Base-by-base conservation (phyloP, 2,797 vertebrate species). In the Hyperoplus immaculatus region DNA sequence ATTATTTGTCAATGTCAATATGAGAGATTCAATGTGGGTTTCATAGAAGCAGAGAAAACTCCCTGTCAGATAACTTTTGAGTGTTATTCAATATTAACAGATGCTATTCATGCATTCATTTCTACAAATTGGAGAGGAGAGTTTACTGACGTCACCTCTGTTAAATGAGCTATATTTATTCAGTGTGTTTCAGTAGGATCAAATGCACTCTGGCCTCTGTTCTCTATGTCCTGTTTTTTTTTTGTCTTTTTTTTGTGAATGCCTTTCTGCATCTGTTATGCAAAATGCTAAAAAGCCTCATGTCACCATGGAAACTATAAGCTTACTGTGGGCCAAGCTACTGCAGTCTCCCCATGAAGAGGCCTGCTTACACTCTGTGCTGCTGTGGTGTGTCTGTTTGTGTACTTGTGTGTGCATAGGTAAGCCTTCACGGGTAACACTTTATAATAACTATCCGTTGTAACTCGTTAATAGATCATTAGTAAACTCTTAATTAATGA, bases 221-320 rank as follows among this genome's bases (percentile, higher is more conserved):
- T 75, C 76, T 75, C 50, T 41, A 8, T 69, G 80, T 85, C 86
- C 57, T 88, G 73, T 89, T 89, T 90, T 56, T 75, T 75, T 47
- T 41, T 8, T 69, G 80, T 85, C 86, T 54, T 88, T 72, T 89
- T 89, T 90, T 78, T 75, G 41, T 84, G 75, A 85, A 87, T 84
- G 84, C 71, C 64, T 83, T 55, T 60, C 78, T 82, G 80, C 84
- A 65, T 89, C 80, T 90, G 72, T 83, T 84, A 84, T 87, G 62
- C 82, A 91, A 89, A 29, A 92, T 88, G 51, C 49, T 53, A 65
- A 83, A 87, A 87, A 87, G 75, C 70, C 77, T 88, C 65, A 66
- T 6, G 36, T 94, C 76, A 77, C 93, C 91, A 94, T 93, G 90
- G 93, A 79, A 93, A 94, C 93, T 71, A 78, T 83, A 82, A 86